Evolutionary conservation across 2,888 invertebrate genomes (phyloP).

Genomic region (Apodemia duryi): DNA sequence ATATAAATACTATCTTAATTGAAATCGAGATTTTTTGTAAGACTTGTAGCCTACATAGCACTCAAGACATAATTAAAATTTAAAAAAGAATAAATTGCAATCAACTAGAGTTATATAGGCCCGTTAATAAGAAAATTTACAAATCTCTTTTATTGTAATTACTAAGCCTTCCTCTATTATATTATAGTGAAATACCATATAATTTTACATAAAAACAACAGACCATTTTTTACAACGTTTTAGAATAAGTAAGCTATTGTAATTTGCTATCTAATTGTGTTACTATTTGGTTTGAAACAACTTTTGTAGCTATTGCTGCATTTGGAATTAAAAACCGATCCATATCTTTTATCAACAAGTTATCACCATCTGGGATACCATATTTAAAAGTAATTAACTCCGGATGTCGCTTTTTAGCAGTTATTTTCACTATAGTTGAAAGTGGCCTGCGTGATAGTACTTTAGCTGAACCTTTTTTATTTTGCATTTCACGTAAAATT

Average conservation of each 20-base stretch:
- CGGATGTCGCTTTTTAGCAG: conserved; percentile 96
- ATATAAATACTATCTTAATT: not conserved
- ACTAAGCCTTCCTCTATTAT: too few relatives aligned
- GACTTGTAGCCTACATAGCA: not conserved
- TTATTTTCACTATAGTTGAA: conserved; percentile 96
- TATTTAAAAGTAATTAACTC: conserved; percentile 98
- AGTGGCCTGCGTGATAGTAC: conserved; percentile 93
- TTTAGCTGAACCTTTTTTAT: conserved; percentile 88
- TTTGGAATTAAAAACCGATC: conserved; percentile 95
- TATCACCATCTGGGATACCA: conserved; percentile 90
- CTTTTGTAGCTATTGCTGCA: conserved; percentile 92
- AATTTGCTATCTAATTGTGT: conserved; percentile 64
- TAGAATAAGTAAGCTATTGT: conserved; percentile 29
- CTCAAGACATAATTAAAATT: not conserved
- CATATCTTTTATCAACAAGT: conserved; percentile 90
- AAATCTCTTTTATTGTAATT: too few relatives aligned
- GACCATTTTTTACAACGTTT: not conserved
- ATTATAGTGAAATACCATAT: too few relatives aligned
- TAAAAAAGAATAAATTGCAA: too few relatives aligned
- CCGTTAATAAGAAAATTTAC: too few relatives aligned
- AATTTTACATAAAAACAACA: too few relatives aligned
- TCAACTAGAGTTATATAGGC: too few relatives aligned
- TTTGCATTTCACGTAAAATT: conserved; percentile 89
- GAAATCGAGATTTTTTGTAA: not conserved
- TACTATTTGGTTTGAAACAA: conserved; percentile 92